Percentiles rank a stretch among this genome's conserved stretches.
Conservation (phyloP, 2,113 vertebrate species). For the Hyla sarda region DNA sequence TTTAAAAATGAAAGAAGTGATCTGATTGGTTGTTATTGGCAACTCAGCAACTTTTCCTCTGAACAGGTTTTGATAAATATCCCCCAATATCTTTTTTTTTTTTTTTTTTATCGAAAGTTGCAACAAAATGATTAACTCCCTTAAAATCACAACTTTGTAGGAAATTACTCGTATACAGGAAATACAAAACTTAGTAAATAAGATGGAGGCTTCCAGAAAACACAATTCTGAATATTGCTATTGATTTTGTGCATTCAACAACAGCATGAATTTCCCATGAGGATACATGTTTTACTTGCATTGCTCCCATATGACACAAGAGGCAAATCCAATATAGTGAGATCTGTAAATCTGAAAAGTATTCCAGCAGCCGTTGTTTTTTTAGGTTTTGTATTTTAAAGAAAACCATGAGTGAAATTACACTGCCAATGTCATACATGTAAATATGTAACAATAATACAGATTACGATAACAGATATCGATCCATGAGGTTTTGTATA, state of each 20-base stretch:
- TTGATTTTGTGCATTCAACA: conserved; percentile 48
- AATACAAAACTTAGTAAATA: conserved; percentile 29
- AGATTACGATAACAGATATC: too few species aligned
- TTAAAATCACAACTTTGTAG: background rate
- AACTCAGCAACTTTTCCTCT: too few species aligned
- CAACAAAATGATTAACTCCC: background rate
- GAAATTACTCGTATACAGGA: conserved; percentile 11
- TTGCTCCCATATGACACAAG: conserved; percentile 10
- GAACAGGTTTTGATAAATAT: too few species aligned
- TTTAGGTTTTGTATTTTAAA: background rate
- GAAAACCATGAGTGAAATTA: background rate
- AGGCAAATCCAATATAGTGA: background rate
- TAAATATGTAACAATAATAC: too few species aligned
- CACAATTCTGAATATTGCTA: conserved; percentile 35
- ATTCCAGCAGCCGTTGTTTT: background rate
- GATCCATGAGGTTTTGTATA: too few species aligned
- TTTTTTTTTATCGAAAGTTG: background rate
- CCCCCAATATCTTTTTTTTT: too few species aligned
- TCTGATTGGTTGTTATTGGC: too few species aligned
- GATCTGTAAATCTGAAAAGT: background rate
- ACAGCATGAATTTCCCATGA: conserved; percentile 25
- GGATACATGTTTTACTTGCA: conserved; percentile 11
- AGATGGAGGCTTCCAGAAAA: conserved; percentile 30
- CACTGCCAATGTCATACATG: too few species aligned
- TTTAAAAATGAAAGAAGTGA: too few species aligned